A percentile compares a stretch with the other conserved stretches of the same genome.
phyloP scores from a whole-genome alignment of 2,113 vertebrate species.

The Caranx ignobilis region DNA sequence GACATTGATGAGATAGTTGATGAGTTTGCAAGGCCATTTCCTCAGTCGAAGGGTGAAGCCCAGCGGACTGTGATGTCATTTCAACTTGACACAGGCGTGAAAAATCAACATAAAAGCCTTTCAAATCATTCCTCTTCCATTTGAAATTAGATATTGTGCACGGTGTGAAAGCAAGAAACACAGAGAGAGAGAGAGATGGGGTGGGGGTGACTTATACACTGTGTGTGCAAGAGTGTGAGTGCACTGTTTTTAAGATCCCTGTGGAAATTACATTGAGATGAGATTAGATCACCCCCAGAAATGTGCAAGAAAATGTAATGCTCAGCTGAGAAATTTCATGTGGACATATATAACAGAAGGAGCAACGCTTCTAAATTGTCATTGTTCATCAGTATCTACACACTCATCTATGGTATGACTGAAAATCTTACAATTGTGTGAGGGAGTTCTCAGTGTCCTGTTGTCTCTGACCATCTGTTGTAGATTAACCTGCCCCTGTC shows the following conservation, averaged over 20 bases:
- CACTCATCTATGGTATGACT: neutral
- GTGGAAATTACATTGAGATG: conserved; percentile 55
- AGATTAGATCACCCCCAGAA: conserved; percentile 41
- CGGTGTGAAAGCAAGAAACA: conserved; percentile 30
- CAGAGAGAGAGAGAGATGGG: neutral
- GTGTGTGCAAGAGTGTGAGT: conserved; percentile 18
- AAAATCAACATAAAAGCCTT: conserved; percentile 69
- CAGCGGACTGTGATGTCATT: conserved; percentile 62
- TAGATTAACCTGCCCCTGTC: conserved; percentile 55
- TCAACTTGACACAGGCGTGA: conserved; percentile 56
- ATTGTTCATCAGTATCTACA: neutral
- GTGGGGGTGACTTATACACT: conserved; percentile 18
- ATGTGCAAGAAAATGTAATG: neutral
- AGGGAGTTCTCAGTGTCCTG: conserved; percentile 20
- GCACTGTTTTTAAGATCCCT: conserved; percentile 39
- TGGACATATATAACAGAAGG: neutral
- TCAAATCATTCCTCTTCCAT: conserved; percentile 64
- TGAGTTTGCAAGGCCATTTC: conserved; percentile 59
- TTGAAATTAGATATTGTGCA: conserved; percentile 69
- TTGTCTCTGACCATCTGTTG: conserved; percentile 62
- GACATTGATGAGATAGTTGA: conserved; percentile 62
- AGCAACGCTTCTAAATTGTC: neutral
- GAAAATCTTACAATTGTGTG: conserved; percentile 18
- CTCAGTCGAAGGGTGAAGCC: conserved; percentile 24
- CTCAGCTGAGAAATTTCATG: neutral